phyloP scores from a whole-genome alignment of 2,113 vertebrate species.

The Aldabrachelys gigantea region DNA sequence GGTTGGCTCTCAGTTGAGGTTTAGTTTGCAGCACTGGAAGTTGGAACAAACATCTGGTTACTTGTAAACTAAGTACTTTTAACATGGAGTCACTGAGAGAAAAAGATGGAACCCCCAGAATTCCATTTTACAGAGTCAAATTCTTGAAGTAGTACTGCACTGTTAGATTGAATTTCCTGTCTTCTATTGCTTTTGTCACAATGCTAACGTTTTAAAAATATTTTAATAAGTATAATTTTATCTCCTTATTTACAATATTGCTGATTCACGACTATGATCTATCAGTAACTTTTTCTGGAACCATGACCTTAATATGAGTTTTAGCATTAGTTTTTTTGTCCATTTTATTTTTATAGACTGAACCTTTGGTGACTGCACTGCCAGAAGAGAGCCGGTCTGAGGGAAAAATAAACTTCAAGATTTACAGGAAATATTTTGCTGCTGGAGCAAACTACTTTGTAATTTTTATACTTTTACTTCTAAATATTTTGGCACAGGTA shows the following conservation, averaged over 20 bases:
- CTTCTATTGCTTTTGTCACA: neutral
- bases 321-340: neutral
- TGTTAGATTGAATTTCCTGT: neutral
- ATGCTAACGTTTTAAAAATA: neutral
- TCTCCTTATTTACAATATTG: constrained; percentile 29
- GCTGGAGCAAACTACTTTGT: constrained; percentile 83
- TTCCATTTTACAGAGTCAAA: neutral
- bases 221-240: neutral
- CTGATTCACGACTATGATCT: constrained; percentile 19
- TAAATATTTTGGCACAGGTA: constrained; percentile 90
- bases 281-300: neutral
- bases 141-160: neutral
- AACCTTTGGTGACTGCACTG: constrained; percentile 72
- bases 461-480: constrained; percentile 78
- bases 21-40: neutral
- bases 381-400: constrained; percentile 88
- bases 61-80: neutral
- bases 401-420: constrained; percentile 81
- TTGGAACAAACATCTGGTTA: neutral
- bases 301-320: neutral
- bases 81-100: neutral
- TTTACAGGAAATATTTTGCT: constrained; percentile 90
- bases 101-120: neutral
- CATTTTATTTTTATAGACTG: constrained; percentile 73
- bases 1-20: neutral